Base-by-base conservation (phyloP, 2,888 invertebrate species). In the Tanypteryx hageni region DNA sequence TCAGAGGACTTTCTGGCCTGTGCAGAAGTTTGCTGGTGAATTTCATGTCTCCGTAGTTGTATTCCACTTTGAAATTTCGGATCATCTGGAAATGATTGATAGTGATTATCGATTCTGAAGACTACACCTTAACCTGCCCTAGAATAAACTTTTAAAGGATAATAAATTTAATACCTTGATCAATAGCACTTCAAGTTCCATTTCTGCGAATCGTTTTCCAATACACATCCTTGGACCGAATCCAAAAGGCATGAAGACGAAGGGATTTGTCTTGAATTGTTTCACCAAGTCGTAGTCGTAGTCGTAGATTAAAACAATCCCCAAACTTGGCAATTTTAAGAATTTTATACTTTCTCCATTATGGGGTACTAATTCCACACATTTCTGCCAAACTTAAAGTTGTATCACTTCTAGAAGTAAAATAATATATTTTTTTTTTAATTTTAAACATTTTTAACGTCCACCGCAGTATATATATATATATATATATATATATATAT, bases 191-290 rank as follows among this genome's bases (percentile, higher is more conserved):
- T 96, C 96, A 92, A 97, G 95, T 94, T 97, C 97, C 93, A 97
- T 95, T 94, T 97, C 97, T 0, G 97, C 97, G 93, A 98, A 96
- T 94, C 97, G 95, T 94, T 96, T 95, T 9, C 98, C 98, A 92
- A 97, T 96, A 94, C 97, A 97, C 93, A 96, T 96, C 89, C 97
- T 96, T 0, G 97, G 95, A 0, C 97, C 97, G 94, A 96, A 96
- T 0, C 97, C 97, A 94, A 97, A 97, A 0, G 97, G 97, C 92
- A 97, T 94, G 85, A 96, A 96, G 0, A 96, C 95, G 95, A 97
- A 97, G 0, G 97, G 96, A 94, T 96, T 96, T 27, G 16, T 10
- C 31, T 61, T 86, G 16, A 5, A 16, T 22, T 61, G 16, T n/a
- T 31, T 27, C 0, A 31, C 18, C 27, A 59, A 13, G 61, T 64